These are phyloP conservation scores for Morinoia aosen DNA, from an alignment of 2,888 invertebrate genomes.

Conservation along the genomic window DNA sequence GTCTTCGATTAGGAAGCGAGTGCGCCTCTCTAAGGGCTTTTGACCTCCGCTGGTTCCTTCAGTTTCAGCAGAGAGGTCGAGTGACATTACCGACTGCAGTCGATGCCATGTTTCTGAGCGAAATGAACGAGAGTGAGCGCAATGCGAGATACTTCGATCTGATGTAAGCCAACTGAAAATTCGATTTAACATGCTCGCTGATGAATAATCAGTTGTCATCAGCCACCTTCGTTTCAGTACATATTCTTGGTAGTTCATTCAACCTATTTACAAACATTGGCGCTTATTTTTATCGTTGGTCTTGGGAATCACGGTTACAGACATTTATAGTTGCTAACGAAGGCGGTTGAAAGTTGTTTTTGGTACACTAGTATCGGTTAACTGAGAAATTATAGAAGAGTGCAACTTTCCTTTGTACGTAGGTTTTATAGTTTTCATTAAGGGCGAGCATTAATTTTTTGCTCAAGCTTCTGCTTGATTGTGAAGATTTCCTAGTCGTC, in stretches of 20 bases:
- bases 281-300: neutral
- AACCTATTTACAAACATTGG: neutral
- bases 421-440: too few relatives aligned
- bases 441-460: too few relatives aligned
- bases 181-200: neutral
- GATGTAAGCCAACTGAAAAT: neutral
- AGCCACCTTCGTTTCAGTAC: neutral
- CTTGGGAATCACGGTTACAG: neutral
- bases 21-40: conserved; percentile 7
- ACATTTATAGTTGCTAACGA: too few relatives aligned
- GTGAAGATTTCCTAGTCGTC: too few relatives aligned
- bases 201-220: neutral
- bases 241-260: neutral
- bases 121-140: neutral
- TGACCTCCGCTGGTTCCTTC: neutral
- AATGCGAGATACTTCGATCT: neutral
- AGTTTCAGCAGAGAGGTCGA: conserved; percentile 4
- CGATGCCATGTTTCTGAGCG: neutral
- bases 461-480: too few relatives aligned
- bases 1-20: conserved; percentile 2
- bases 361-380: too few relatives aligned
- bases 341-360: too few relatives aligned
- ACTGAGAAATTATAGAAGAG: too few relatives aligned
- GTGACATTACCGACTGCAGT: neutral
- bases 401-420: too few relatives aligned